These are phyloP conservation scores for Triplophysa siluroides DNA, from an alignment of 2,113 vertebrate species.

Conservation along the genomic window DNA sequence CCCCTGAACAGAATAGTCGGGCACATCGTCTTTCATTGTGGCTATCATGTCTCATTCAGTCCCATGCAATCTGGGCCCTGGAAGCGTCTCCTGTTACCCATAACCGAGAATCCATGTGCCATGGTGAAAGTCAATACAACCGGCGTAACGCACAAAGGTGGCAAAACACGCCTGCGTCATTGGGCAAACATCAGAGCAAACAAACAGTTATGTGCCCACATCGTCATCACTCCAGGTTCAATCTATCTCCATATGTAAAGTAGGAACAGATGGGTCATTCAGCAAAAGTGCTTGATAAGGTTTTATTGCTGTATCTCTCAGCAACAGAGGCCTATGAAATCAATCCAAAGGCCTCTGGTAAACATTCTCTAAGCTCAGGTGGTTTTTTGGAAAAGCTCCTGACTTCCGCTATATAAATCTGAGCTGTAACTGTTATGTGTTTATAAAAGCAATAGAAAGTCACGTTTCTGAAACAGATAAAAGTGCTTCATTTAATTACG, in stretches of 20 bases:
- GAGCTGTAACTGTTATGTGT: conserved; percentile 32
- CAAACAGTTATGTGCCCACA: conserved; percentile 25
- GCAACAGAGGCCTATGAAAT: conserved; percentile 65
- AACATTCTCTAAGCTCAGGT: conserved; percentile 63
- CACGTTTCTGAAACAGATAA: background rate
- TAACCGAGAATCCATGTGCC: conserved; percentile 31
- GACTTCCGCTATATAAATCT: conserved; percentile 10
- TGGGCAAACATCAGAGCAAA: conserved; percentile 28
- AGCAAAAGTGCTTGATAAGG: conserved; percentile 60
- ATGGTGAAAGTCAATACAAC: conserved; percentile 47
- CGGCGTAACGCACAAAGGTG: conserved; percentile 29
- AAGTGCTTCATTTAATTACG: background rate
- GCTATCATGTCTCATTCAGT: conserved; percentile 46
- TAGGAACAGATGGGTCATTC: conserved; percentile 64
- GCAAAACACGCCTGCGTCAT: conserved; percentile 30
- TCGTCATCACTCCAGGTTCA: background rate
- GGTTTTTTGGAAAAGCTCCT: conserved; percentile 46
- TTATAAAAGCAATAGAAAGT: conserved; percentile 7
- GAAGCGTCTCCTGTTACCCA: conserved; percentile 47
- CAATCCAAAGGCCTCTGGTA: conserved; percentile 57
- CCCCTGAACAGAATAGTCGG: conserved; percentile 35
- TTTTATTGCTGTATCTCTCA: conserved; percentile 66
- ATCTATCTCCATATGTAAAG: conserved; percentile 2
- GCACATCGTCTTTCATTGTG: conserved; percentile 47
- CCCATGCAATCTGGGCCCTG: conserved; percentile 32